Conservation (phyloP, 2,113 vertebrate species). For the Dolichotis patagonum region DNA sequence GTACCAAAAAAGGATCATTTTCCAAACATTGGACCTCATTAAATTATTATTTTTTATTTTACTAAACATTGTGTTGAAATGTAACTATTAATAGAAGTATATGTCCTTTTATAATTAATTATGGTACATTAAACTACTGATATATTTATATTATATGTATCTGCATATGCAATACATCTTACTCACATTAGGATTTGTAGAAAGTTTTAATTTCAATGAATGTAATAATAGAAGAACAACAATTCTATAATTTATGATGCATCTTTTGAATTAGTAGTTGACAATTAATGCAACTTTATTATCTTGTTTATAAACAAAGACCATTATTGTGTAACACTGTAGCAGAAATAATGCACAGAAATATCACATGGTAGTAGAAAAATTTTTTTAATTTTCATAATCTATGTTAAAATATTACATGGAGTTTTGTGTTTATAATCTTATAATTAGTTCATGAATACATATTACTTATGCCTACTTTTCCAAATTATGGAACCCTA, state of each 20-base stretch:
- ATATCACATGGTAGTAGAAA: background rate
- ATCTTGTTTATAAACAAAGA: conserved; percentile 17
- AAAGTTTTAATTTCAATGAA: background rate
- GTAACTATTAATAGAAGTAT: background rate
- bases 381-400: background rate
- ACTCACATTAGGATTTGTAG: background rate
- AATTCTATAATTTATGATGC: background rate
- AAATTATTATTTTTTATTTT: background rate
- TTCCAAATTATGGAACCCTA: background rate
- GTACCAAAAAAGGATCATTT: background rate
- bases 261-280: background rate
- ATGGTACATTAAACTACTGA: background rate
- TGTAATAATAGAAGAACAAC: background rate
- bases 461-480: background rate
- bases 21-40: background rate
- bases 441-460: background rate
- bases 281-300: background rate
- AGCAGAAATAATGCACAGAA: conserved; percentile 18
- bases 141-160: background rate
- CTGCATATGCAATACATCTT: background rate
- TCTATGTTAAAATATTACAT: background rate
- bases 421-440: background rate
- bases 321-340: background rate
- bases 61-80: background rate
- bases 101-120: background rate